These are phyloP conservation scores for Mythimna loreyi DNA, from an alignment of 2,888 invertebrate species.

Conservation along the genomic window DNA sequence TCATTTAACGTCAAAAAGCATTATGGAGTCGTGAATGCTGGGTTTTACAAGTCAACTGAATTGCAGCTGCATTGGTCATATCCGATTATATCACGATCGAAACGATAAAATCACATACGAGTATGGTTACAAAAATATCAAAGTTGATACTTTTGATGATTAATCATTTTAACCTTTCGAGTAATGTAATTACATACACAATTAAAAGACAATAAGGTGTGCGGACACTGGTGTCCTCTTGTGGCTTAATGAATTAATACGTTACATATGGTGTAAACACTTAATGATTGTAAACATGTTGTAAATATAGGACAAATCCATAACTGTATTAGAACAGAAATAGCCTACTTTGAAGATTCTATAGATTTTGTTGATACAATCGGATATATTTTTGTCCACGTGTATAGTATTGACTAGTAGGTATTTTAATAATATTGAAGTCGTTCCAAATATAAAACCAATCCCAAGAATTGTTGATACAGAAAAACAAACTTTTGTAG, in stretches of 20 bases:
- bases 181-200: no score
- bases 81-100: background rate
- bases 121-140: constrained; percentile 14
- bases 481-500: background rate
- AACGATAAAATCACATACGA: constrained; percentile 1
- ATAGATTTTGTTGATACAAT: constrained; percentile 9
- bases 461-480: background rate
- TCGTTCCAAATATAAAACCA: background rate
- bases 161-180: constrained; percentile 3
- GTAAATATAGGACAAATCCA: constrained; percentile 7
- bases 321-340: constrained; percentile 25
- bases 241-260: no score
- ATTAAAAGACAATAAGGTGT: no score
- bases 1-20: constrained; percentile 4
- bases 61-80: constrained; percentile 19
- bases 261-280: background rate
- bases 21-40: background rate
- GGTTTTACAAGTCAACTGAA: constrained; percentile 16
- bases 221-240: no score
- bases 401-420: background rate
- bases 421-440: constrained; percentile 1
- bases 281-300: background rate
- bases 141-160: background rate
- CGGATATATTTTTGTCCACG: constrained; percentile 7
- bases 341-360: constrained; percentile 20